Percentiles rank a stretch among this genome's conserved stretches.
Conservation (phyloP, 2,797 vertebrate species). For the Botia kubotai region DNA sequence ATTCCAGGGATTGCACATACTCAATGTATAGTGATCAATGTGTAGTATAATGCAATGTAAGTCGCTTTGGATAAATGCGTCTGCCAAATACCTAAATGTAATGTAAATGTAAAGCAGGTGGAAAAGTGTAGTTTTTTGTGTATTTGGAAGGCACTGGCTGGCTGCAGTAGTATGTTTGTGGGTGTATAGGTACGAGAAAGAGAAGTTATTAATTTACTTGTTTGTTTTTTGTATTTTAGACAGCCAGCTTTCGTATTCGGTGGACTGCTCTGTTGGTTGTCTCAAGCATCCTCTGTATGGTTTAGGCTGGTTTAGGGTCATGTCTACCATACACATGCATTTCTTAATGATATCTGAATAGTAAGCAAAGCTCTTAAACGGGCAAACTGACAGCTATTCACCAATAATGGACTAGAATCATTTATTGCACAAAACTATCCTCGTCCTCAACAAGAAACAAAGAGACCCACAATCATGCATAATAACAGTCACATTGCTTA, state of each 20-base stretch:
- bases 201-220: background rate
- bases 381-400: background rate
- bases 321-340: too few relatives aligned
- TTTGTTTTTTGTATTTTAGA: background rate
- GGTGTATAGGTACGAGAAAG: background rate
- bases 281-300: background rate
- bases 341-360: background rate
- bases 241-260: background rate
- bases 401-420: background rate
- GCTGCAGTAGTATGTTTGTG: background rate
- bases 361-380: background rate
- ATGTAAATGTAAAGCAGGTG: too few relatives aligned
- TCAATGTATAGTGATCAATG: too few relatives aligned
- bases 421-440: background rate
- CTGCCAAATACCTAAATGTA: too few relatives aligned
- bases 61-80: too few relatives aligned
- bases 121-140: background rate
- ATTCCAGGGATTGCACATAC: too few relatives aligned
- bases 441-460: background rate
- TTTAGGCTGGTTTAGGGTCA: background rate
- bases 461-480: background rate
- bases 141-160: background rate
- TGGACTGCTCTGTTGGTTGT: background rate
- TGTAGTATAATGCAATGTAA: too few relatives aligned
- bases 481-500: background rate